Percentiles rank a stretch among this genome's conserved stretches.
Evolutionary conservation across 2,888 invertebrate species (phyloP).

Genomic region (Drosophila putrida): DNA sequence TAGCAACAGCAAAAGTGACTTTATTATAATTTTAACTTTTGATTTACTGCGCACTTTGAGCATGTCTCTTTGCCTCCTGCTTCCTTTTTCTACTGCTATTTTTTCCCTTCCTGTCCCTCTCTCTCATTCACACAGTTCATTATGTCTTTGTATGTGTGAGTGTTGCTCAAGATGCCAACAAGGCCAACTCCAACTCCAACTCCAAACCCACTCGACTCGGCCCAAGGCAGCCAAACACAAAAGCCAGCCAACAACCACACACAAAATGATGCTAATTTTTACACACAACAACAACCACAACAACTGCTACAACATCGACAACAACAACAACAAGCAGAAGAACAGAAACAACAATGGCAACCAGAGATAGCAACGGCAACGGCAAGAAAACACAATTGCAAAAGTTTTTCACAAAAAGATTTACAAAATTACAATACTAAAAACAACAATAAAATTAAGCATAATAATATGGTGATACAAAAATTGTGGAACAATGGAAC

Average conservation of each 20-base stretch:
- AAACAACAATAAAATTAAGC: conserved; percentile 80
- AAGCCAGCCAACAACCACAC: conserved; percentile 59
- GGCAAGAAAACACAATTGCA: conserved; percentile 73
- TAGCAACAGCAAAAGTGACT: conserved; percentile 76
- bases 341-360: conserved; percentile 24
- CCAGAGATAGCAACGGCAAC: conserved; percentile 31
- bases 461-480: conserved; percentile 67
- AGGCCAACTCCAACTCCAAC: conserved; percentile 31
- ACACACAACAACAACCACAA: conserved; percentile 47
- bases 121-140: conserved; percentile 31
- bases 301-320: conserved; percentile 35
- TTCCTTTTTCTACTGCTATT: background rate
- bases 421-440: conserved; percentile 79
- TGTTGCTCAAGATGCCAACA: conserved; percentile 52
- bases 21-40: conserved; percentile 81
- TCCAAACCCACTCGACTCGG: conserved; percentile 36
- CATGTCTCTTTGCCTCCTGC: conserved; percentile 3
- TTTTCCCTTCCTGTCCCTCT: background rate
- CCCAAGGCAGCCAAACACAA: conserved; percentile 56
- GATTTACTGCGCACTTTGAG: conserved; percentile 71
- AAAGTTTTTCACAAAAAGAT: conserved; percentile 75
- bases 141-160: conserved; percentile 33
- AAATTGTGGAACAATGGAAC: conserved; percentile 19
- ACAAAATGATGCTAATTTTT: conserved; percentile 75
- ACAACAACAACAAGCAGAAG: conserved; percentile 29